Conservation (phyloP, 2,797 vertebrate genomes). For the Buphagus erythrorhynchus region DNA sequence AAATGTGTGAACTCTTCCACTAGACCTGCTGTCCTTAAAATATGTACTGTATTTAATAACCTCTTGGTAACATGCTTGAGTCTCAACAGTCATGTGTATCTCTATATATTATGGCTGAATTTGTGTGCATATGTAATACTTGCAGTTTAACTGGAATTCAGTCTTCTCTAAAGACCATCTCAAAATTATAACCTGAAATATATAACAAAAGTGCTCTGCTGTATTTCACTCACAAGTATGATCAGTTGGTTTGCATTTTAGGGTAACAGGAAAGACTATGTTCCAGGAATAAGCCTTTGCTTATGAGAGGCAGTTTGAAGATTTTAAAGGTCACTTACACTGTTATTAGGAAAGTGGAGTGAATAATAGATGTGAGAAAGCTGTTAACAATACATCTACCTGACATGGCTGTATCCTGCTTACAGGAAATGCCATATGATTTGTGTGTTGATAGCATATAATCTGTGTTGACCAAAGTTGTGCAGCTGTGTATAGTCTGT, state of each 20-base stretch:
- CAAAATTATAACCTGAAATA: slow-evolving; percentile 22
- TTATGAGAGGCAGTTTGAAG: neutral
- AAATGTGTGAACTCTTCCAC: slow-evolving; percentile 54
- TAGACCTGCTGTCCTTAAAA: slow-evolving; percentile 71
- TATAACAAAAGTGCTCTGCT: slow-evolving; percentile 14
- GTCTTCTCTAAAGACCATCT: slow-evolving; percentile 40
- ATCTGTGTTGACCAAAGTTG: slow-evolving; percentile 80
- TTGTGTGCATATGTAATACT: slow-evolving; percentile 61
- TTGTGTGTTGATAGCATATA: slow-evolving; percentile 63
- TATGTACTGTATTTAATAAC: slow-evolving; percentile 64
- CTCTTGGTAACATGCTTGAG: slow-evolving; percentile 61
- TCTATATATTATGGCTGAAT: slow-evolving; percentile 52
- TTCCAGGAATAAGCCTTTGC: slow-evolving; percentile 11
- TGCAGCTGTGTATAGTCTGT: slow-evolving; percentile 67
- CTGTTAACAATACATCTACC: slow-evolving; percentile 8
- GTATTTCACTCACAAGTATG: slow-evolving; percentile 42
- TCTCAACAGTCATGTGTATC: slow-evolving; percentile 36
- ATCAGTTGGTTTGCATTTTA: slow-evolving; percentile 34
- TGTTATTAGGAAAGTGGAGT: neutral
- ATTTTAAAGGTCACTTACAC: slow-evolving; percentile 27
- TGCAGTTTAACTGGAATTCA: slow-evolving; percentile 56
- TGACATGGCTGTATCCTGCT: slow-evolving; percentile 30
- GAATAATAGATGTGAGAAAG: neutral
- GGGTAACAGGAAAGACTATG: neutral
- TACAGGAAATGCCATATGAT: slow-evolving; percentile 48